Evolutionary conservation across 2,113 vertebrate genomes (phyloP).

Genomic region (Pycnonotus jocosus): DNA sequence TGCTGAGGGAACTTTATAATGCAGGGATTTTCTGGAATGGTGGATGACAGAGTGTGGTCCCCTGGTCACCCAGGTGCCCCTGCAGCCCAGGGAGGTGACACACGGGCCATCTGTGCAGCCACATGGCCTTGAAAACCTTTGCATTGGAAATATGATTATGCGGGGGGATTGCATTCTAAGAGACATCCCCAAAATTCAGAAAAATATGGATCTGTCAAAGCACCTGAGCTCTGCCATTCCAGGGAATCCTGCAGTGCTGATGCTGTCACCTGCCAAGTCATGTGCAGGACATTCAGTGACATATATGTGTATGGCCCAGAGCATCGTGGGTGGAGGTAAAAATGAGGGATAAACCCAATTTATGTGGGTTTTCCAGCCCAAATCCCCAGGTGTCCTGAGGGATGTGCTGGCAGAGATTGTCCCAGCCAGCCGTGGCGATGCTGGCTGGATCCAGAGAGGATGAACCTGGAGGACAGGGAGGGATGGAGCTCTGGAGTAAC

Average conservation of each 20-base stretch:
- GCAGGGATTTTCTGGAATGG: background rate
- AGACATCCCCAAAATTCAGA: background rate
- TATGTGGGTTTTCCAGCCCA: background rate
- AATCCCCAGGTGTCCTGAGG: accelerated
- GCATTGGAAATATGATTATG: accelerated
- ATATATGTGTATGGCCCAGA: background rate
- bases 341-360: accelerated
- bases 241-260: background rate
- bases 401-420: no score
- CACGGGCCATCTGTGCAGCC: background rate
- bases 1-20: background rate
- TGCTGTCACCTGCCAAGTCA: background rate
- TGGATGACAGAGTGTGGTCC: background rate
- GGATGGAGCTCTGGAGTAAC: background rate
- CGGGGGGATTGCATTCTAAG: background rate
- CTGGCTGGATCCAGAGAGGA: background rate
- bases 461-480: background rate
- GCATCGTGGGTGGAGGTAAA: background rate
- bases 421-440: background rate
- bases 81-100: background rate
- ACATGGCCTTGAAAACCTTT: background rate
- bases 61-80: background rate
- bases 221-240: background rate
- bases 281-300: background rate
- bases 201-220: accelerated